Conservation (phyloP, 2,113 vertebrate genomes). For the Dolichallabes microphthalmus region DNA sequence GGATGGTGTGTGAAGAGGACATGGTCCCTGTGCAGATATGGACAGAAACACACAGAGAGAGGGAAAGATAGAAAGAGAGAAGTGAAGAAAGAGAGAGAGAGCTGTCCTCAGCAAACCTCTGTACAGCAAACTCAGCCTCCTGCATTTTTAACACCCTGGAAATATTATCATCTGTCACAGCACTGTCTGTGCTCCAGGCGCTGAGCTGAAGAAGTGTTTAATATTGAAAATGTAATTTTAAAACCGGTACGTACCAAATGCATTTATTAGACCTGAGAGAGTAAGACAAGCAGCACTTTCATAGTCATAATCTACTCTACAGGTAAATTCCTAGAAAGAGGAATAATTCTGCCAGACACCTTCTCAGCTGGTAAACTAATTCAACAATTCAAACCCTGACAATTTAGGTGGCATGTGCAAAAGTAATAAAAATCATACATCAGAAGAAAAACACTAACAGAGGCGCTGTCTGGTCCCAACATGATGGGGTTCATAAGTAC, state of each 20-base stretch:
- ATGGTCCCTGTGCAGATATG: neutral
- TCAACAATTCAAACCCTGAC: slow-evolving; percentile 2
- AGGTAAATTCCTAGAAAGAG: slow-evolving; percentile 36
- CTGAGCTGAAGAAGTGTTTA: slow-evolving; percentile 60
- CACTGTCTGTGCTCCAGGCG: slow-evolving; percentile 49
- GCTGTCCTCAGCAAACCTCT: slow-evolving; percentile 49
- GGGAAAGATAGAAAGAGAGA: too few relatives aligned
- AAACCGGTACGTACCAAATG: slow-evolving; percentile 44
- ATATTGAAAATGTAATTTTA: slow-evolving; percentile 61
- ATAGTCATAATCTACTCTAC: slow-evolving; percentile 44
- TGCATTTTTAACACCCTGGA: slow-evolving; percentile 64
- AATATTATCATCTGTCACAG: slow-evolving; percentile 61
- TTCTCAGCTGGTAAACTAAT: slow-evolving; percentile 39
- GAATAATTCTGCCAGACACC: slow-evolving; percentile 38
- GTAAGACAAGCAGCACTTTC: slow-evolving; percentile 38
- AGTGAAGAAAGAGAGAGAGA: neutral
- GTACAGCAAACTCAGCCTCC: slow-evolving; percentile 40
- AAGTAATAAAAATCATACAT: slow-evolving; percentile 13
- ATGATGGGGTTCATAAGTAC: neutral
- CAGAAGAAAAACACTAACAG: neutral
- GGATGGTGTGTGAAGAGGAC: neutral
- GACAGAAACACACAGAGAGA: neutral
- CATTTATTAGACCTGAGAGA: slow-evolving; percentile 52
- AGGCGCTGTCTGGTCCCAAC: neutral
- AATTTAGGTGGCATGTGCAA: neutral